phyloP scores from a whole-genome alignment of 2,888 invertebrate genomes.

The Brachylomia viminalis region DNA sequence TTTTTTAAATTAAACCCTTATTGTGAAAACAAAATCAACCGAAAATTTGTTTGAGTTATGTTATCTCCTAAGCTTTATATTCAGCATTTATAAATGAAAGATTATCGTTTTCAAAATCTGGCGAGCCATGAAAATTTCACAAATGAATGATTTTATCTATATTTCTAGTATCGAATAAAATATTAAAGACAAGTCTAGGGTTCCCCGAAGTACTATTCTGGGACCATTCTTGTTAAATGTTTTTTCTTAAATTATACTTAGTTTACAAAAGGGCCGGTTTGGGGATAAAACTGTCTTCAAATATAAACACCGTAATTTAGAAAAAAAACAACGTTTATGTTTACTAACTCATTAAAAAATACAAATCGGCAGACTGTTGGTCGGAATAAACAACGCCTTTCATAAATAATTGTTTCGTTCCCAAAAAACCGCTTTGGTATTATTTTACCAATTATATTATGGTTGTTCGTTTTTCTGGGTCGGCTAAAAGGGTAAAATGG shows the following conservation, averaged over 20 bases:
- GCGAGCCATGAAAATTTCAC: not conserved
- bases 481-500: not conserved
- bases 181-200: not conserved
- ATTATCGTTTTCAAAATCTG: slow-evolving; percentile 9
- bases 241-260: not conserved
- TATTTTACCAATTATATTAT: slow-evolving; percentile 8
- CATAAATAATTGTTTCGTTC: not conserved
- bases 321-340: slow-evolving; percentile 20
- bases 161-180: not conserved
- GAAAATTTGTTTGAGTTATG: slow-evolving; percentile 18
- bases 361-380: not conserved
- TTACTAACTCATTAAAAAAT: slow-evolving; percentile 23
- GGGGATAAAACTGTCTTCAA: not conserved
- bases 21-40: not conserved
- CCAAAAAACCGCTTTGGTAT: not conserved
- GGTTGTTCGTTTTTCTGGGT: not conserved
- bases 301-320: slow-evolving; percentile 8
- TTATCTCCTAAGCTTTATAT: slow-evolving; percentile 15
- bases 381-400: slow-evolving; percentile 22
- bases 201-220: slow-evolving; percentile 1
- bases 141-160: slow-evolving; percentile 1
- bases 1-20: slow-evolving; percentile 44
- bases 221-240: not conserved
- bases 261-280: slow-evolving; percentile 14
- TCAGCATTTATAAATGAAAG: slow-evolving; percentile 18